Base-by-base conservation (phyloP, 2,797 vertebrate genomes). In the Microcaecilia unicolor region DNA sequence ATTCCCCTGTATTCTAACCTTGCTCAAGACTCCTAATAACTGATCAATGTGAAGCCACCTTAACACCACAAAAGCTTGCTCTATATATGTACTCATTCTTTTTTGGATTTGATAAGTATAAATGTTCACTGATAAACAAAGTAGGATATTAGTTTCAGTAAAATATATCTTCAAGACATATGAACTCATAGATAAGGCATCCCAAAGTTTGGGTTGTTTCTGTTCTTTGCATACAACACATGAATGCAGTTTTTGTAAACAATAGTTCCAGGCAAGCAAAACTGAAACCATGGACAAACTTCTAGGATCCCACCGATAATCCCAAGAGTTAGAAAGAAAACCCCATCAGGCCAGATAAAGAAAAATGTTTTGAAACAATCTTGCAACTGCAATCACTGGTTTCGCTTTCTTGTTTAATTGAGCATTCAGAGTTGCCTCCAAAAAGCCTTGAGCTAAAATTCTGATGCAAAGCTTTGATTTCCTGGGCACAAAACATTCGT, bases 181-280 rank as follows among this genome's bases (percentile, higher is more conserved):
- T 7, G 34, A 72, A 55, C 69, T 69, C 67, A 87, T 78, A 76
- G 54, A 69, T 82, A 85, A 88, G 78, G 82, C 83, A 85, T 81
- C 70, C 58, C 51, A 60, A 41, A n/a, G 44, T n/a, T n/a, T n/a
- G n/a, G n/a, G 24, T 34, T 24, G 25, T 25, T 25, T 34, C 47
- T 34, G 30, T 55, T 66, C 58, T 48, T 44, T 76, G 53, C 57
- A 62, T 65, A 60, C 71, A 64, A 76, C 78, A 77, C 68, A 80
- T 73, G 83, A 89, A 91, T 78, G 81, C 81, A 77, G 62, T 72
- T 72, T 74, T 58, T 85, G 75, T 87, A 89, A 91, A 92, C 81
- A 70, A 68, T 68, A 76, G 76, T 72, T 57, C 67, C 72, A 64
- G 36, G 55, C 67, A 60, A 67, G 49, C 69, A 76, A 69, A 40